Base-by-base conservation (phyloP, 2,113 vertebrate species). In the Ancistrus triradiatus region DNA sequence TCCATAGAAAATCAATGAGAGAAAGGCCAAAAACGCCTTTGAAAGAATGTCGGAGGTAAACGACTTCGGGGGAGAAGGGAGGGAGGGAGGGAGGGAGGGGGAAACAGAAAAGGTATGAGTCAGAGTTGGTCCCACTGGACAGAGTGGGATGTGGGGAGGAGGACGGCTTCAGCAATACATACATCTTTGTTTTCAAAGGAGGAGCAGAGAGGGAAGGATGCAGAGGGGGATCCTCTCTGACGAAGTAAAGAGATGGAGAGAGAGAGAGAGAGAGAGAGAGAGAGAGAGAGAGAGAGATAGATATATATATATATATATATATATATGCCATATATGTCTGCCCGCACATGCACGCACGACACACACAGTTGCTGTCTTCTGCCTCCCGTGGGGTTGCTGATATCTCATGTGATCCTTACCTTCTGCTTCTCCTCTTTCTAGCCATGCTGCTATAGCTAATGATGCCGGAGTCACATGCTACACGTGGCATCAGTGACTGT, bases 81-180 rank as follows among this genome's bases (percentile, higher is more conserved):
- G 15, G 62, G 75, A 61, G 61, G 6, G 33, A 31, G 67, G 68
- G 70, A 73, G 28, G 21, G 74, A 74, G 70, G 43, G 72, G 77
- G 72, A 71, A n/a, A n/a, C n/a, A n/a, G n/a, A n/a, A n/a, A n/a
- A 31, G 78, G 77, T 75, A 82, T 89, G 86, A 88, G 82, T 89
- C 86, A 89, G 82, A 85, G 79, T 80, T 75, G 78, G 61, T 85
- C 87, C 85, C 85, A 85, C 84, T 80, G 83, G 85, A 87, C 72
- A 81, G 81, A 80, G 85, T 84, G 83, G 84, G 86, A 74, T 71
- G 81, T 74, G 81, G 81, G 85, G 84, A 80, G 84, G 86, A 84
- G 84, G 83, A 85, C 84, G 83, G 80, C 82, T 83, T 86, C 82
- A 86, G 74, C 60, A 78, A 31, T 9, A 51, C 17, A 42, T 28